A percentile compares a stretch with the other conserved stretches of the same genome.
phyloP scores from a whole-genome alignment of 2,113 vertebrate genomes.

The Siniperca knerii region DNA sequence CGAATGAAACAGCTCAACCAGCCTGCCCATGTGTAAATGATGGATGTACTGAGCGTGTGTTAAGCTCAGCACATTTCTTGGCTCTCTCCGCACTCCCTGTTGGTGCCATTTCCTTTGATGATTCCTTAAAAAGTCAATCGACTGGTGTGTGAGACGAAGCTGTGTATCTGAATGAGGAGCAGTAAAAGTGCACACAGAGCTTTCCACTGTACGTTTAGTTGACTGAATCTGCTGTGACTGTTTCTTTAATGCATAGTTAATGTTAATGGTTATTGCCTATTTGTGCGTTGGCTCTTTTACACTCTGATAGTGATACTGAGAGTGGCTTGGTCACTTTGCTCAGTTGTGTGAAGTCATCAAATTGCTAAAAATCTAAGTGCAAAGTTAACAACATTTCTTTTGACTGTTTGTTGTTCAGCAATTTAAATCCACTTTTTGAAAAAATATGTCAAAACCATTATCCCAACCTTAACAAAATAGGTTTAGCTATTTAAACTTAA shows the following conservation, averaged over 20 bases:
- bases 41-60: constrained; percentile 24
- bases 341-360: background rate
- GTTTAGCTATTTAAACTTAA: background rate
- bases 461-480: background rate
- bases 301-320: background rate
- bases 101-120: constrained; percentile 48
- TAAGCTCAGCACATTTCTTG: constrained; percentile 47
- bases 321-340: background rate
- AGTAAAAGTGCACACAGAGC: constrained; percentile 9
- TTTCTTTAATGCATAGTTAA: constrained; percentile 26
- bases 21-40: constrained; percentile 38
- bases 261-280: constrained; percentile 9
- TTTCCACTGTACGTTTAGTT: background rate
- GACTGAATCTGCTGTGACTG: background rate
- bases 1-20: background rate
- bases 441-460: background rate
- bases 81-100: background rate
- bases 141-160: constrained; percentile 30
- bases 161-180: constrained; percentile 24
- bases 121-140: constrained; percentile 51
- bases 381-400: background rate
- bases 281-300: constrained; percentile 9
- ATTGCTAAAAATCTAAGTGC: background rate
- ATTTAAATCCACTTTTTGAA: constrained; percentile 1
- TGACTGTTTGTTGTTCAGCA: background rate